Conservation (phyloP, 2,888 invertebrate genomes). For the Synergus japonicus region DNA sequence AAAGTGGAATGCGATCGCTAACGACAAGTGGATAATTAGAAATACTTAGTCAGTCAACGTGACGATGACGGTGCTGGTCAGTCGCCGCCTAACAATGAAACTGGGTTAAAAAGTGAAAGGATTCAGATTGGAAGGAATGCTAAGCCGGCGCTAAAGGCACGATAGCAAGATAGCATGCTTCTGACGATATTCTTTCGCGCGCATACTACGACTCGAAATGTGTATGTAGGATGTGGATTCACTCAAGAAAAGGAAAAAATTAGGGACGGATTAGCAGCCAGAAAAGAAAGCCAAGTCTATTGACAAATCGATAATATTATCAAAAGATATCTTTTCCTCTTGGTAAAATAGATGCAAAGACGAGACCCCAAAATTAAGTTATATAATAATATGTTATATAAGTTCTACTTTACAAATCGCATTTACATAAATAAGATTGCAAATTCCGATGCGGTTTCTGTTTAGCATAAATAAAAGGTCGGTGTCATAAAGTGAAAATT, state of each 20-base stretch:
- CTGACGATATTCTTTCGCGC: conserved; percentile 42
- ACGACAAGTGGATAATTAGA: conserved; percentile 49
- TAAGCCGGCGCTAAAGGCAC: conserved; percentile 44
- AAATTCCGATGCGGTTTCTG: too few relatives aligned
- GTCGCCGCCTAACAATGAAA: conserved; percentile 63
- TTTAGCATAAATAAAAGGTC: too few relatives aligned
- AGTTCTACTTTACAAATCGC: neutral
- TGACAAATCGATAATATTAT: neutral
- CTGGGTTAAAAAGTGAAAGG: conserved; percentile 76
- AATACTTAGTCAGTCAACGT: conserved; percentile 49
- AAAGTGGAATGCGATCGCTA: conserved; percentile 37
- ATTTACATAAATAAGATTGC: neutral
- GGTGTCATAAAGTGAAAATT: too few relatives aligned
- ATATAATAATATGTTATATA: neutral
- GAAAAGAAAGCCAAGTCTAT: neutral
- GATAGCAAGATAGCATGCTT: conserved; percentile 44
- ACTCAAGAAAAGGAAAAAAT: neutral
- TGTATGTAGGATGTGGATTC: neutral
- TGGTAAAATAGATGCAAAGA: neutral
- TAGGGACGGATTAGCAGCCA: neutral
- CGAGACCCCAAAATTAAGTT: neutral
- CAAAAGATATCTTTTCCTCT: too few relatives aligned
- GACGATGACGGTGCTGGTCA: conserved; percentile 53
- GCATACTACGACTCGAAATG: neutral
- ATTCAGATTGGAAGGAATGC: conserved; percentile 62